phyloP scores from a whole-genome alignment of 2,888 invertebrate genomes.

The Lysandra coridon region DNA sequence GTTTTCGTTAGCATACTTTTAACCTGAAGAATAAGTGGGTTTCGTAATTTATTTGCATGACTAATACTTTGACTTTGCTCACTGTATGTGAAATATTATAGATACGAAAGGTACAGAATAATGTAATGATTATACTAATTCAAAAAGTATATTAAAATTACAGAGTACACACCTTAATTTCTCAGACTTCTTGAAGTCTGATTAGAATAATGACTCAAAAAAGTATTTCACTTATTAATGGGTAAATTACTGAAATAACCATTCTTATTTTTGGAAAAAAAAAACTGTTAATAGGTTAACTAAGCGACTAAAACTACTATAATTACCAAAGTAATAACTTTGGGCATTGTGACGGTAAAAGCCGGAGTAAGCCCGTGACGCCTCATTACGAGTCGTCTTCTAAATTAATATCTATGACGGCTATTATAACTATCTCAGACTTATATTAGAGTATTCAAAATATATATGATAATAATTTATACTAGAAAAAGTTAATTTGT shows the following conservation, averaged over 20 bases:
- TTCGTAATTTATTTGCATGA: background rate
- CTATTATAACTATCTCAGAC: background rate
- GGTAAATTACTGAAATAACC: too few species aligned
- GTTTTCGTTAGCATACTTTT: constrained; percentile 1
- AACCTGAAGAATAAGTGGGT: constrained; percentile 26
- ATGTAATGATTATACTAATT: too few species aligned
- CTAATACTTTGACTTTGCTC: background rate
- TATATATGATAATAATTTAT: too few species aligned
- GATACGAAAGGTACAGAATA: too few species aligned
- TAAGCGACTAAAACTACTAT: background rate
- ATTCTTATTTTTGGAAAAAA: too few species aligned
- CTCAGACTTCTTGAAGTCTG: too few species aligned
- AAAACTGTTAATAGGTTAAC: background rate
- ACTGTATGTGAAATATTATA: too few species aligned
- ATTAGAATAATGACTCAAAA: too few species aligned
- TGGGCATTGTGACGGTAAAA: constrained; percentile 7
- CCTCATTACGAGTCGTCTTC: constrained; percentile 9
- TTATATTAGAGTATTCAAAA: background rate
- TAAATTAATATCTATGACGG: constrained; percentile 8
- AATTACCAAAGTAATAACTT: background rate
- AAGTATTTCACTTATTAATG: too few species aligned
- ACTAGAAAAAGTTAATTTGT: too few species aligned
- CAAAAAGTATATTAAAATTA: too few species aligned
- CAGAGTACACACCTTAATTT: too few species aligned
- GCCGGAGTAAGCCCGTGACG: background rate